phyloP scores from a whole-genome alignment of 2,888 invertebrate species.

The Aelia acuminata region DNA sequence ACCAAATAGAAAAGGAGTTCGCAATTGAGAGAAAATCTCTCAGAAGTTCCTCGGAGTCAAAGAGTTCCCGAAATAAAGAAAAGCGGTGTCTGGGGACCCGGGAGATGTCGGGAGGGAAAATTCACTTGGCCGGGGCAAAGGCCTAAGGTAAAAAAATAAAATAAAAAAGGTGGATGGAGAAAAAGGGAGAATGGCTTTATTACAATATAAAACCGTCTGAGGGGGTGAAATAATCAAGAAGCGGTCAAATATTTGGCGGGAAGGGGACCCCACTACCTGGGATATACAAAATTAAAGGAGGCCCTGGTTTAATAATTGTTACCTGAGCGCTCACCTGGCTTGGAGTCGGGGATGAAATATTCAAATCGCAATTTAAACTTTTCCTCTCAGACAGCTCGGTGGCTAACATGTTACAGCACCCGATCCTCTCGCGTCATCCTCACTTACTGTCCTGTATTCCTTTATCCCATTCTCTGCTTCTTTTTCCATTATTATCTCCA shows the following conservation, averaged over 20 bases:
- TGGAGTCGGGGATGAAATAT: background rate
- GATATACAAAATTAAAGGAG: constrained; percentile 23
- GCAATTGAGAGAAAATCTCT: constrained; percentile 31
- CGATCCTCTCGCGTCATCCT: background rate
- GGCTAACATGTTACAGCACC: background rate
- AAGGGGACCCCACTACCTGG: background rate
- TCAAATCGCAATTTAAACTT: constrained; percentile 49
- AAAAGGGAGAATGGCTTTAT: background rate
- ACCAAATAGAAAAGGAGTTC: constrained; percentile 11
- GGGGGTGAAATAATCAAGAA: constrained; percentile 24
- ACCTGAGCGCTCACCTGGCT: background rate
- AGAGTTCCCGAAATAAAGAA: constrained; percentile 12
- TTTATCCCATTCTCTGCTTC: background rate
- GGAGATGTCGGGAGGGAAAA: constrained; percentile 11
- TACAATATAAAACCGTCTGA: constrained; percentile 25
- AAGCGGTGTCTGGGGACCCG: constrained; percentile 26
- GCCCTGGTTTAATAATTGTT: constrained; percentile 43
- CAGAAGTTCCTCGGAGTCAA: background rate
- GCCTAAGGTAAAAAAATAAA: background rate
- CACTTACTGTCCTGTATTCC: background rate
- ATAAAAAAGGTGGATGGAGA: background rate
- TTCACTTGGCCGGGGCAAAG: constrained; percentile 11
- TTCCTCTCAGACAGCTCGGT: background rate
- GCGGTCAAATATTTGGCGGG: constrained; percentile 20
- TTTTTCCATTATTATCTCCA: background rate